Evolutionary conservation across 2,888 invertebrate genomes (phyloP).

Genomic region (Lasioglossum pauxillum): DNA sequence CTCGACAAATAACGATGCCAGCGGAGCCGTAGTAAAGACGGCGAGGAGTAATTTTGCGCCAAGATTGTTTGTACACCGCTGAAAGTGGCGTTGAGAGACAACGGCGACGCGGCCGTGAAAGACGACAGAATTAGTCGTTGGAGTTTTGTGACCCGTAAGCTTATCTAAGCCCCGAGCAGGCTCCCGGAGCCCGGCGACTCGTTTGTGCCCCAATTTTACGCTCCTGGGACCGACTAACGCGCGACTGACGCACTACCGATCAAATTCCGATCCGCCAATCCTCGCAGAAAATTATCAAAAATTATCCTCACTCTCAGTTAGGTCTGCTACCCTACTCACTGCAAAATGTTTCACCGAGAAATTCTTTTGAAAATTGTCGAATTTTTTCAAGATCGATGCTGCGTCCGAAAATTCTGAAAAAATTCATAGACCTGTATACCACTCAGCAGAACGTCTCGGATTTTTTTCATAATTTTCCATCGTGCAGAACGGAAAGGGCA

Average conservation of each 20-base stretch:
- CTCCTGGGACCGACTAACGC: slow-evolving; percentile 17
- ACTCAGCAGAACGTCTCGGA: not conserved
- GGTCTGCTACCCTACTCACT: no score
- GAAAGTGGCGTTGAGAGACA: slow-evolving; percentile 61
- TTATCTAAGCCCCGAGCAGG: slow-evolving; percentile 29
- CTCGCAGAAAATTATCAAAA: not conserved
- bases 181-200: not conserved
- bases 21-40: slow-evolving; percentile 54
- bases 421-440: not conserved
- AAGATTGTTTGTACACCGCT: slow-evolving; percentile 70
- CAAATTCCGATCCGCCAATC: not conserved
- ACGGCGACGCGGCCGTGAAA: slow-evolving; percentile 39
- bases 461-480: not conserved
- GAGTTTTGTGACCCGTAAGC: slow-evolving; percentile 44
- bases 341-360: no score
- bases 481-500: not conserved
- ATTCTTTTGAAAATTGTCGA: no score
- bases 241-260: not conserved
- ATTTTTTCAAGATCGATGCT: no score
- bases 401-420: not conserved
- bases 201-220: slow-evolving; percentile 49
- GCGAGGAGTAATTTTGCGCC: slow-evolving; percentile 67
- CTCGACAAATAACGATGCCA: slow-evolving; percentile 50
- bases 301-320: not conserved
- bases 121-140: slow-evolving; percentile 42